Evolutionary conservation across 2,113 vertebrate genomes (phyloP), one percentile per base, ranked within the genome.

Genomic region (Lampris megalopsis): DNA sequence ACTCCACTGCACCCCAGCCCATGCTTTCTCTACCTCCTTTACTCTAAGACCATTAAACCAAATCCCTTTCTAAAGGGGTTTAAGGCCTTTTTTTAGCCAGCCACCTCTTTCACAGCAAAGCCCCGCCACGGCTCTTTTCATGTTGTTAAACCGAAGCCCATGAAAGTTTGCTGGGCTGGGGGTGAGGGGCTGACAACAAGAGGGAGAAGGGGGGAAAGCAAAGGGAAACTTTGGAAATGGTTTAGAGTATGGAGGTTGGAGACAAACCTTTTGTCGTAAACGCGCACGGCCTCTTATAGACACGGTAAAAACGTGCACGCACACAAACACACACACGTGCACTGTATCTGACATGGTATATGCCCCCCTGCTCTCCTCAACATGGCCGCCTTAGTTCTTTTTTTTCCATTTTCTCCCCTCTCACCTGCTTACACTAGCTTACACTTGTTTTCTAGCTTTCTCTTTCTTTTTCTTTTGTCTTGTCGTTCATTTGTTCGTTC

Each of bases 121-220:
- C 84, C 64, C 82, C 83, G 77, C 81, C 79, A 73, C 68, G 70
- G 78, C 82, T 80, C 77, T 90, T 84, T 80, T 86, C 67, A 81
- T 91, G 76, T 89, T 91, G 89, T 89, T 79, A 84, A 91, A 88
- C 79, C 88, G 80, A 89, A 89, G 80, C 76, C 79, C 80, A 78
- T 84, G 80, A 79, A 83, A 85, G 74, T 71, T 83, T 83, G 56
- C 63, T 52, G 48, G 63, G 57, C 9, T 52, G 49, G 24, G 74
- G 74, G 84, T 83, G 56, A 66, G 56, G 48, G 63, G 57, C 9
- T 52, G 49, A 11, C 24, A 42, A 43, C n/a, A 36, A 35, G 71
- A 63, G 37, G 68, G 49, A 35, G 9, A 10, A 40, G n/a, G 10
- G 42, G n/a, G 3, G 38, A 37, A 45, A 45, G 69, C 57, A 69